Percentiles rank a stretch among this genome's conserved stretches.
phyloP scores from a whole-genome alignment of 2,888 invertebrate species.

The Eulithis testata region DNA sequence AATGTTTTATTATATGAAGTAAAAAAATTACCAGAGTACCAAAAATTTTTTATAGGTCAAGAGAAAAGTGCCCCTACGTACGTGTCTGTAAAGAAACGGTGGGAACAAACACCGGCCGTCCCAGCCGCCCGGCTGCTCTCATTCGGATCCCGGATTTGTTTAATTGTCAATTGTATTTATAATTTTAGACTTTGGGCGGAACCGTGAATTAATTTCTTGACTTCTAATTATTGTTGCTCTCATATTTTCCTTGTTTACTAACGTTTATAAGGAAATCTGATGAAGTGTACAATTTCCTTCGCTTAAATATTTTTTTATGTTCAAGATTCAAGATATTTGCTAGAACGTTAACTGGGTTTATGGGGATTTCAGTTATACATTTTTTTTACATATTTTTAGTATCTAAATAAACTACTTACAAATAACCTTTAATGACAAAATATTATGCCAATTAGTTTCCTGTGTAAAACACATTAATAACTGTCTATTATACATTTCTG shows the following conservation, averaged over 20 bases:
- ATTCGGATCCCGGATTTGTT: slow-evolving; percentile 40
- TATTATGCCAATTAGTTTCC: slow-evolving; percentile 23
- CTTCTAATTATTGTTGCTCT: slow-evolving; percentile 18
- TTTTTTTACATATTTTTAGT: too few relatives aligned
- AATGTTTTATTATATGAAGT: too few relatives aligned
- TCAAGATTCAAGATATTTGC: too few relatives aligned
- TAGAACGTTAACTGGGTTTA: too few relatives aligned
- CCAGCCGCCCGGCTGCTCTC: slow-evolving; percentile 48
- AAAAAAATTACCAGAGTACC: too few relatives aligned
- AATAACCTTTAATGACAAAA: too few relatives aligned
- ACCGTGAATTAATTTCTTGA: slow-evolving; percentile 29
- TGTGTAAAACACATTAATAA: slow-evolving; percentile 33
- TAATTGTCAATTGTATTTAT: slow-evolving; percentile 42
- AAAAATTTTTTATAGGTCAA: not conserved
- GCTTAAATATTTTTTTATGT: too few relatives aligned
- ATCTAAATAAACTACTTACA: too few relatives aligned
- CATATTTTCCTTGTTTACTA: not conserved
- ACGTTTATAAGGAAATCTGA: too few relatives aligned
- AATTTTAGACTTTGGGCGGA: slow-evolving; percentile 28
- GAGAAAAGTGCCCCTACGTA: not conserved
- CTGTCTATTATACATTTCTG: slow-evolving; percentile 12
- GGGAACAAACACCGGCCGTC: slow-evolving; percentile 54
- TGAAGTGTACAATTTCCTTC: too few relatives aligned
- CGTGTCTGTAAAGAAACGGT: slow-evolving; percentile 33
- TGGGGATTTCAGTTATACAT: too few relatives aligned